A percentile compares a stretch with the other conserved stretches of the same genome.
Evolutionary conservation across 2,888 invertebrate species (phyloP).

Genomic region (Octonoba sinensis): DNA sequence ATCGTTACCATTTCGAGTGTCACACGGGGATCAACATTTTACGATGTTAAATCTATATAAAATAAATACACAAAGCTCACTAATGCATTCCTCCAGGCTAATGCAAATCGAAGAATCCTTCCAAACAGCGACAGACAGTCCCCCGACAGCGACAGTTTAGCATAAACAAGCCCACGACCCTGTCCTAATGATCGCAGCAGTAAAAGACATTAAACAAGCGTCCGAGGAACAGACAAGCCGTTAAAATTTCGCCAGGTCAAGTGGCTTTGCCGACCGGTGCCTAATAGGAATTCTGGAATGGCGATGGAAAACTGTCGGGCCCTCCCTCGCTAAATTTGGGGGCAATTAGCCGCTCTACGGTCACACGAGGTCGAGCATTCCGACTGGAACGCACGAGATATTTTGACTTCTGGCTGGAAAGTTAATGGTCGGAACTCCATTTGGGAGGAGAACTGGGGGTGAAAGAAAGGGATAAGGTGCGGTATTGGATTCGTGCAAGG

Average conservation of each 20-base stretch:
- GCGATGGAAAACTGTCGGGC: conserved; percentile 17
- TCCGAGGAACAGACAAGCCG: conserved; percentile 18
- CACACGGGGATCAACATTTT: too few relatives aligned
- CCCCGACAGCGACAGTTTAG: background rate
- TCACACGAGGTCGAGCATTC: conserved; percentile 29
- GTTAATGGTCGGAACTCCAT: conserved; percentile 37
- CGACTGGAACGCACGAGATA: conserved; percentile 22
- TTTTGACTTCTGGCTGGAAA: conserved; percentile 2
- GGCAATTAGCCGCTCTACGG: conserved; percentile 27
- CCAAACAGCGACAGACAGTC: too few relatives aligned
- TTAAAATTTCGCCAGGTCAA: conserved; percentile 19
- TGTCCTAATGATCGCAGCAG: conserved; percentile 19
- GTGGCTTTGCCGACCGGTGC: conserved; percentile 1
- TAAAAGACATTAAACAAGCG: conserved; percentile 31
- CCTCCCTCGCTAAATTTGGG: conserved; percentile 33
- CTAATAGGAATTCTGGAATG: too few relatives aligned
- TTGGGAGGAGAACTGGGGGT: conserved; percentile 1
- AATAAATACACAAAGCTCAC: too few relatives aligned
- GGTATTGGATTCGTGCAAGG: too few relatives aligned
- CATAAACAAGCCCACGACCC: conserved; percentile 27
- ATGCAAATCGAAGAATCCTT: too few relatives aligned
- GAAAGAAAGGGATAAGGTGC: background rate
- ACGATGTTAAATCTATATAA: too few relatives aligned
- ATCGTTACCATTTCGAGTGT: too few relatives aligned
- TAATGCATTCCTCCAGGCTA: too few relatives aligned